These are phyloP conservation scores for Malthinus seriepunctatus DNA, from an alignment of 2,888 invertebrate species.

Conservation along the genomic window DNA sequence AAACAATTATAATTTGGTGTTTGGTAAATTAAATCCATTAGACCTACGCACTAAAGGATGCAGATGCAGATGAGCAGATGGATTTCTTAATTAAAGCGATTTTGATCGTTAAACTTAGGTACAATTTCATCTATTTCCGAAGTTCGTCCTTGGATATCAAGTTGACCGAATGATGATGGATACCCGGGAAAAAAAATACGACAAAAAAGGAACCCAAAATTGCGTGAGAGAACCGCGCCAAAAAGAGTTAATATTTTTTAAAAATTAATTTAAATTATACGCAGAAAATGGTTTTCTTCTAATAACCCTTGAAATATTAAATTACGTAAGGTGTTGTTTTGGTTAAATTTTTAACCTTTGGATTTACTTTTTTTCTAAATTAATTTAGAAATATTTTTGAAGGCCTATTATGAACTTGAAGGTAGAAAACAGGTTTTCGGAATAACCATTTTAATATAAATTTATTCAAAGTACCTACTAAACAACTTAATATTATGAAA, in stretches of 20 bases:
- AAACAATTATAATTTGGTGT: not conserved
- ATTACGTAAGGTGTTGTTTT: conserved; percentile 1
- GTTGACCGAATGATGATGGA: conserved; percentile 1
- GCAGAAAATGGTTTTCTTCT: not conserved
- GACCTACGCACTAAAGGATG: not conserved
- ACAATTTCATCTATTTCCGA: conserved; percentile 7
- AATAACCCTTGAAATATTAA: not conserved
- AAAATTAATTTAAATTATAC: not conserved
- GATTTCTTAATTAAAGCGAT: not conserved
- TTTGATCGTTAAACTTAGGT: conserved; percentile 4
- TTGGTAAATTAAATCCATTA: not conserved
- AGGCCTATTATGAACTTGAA: not conserved
- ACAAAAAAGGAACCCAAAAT: conserved; percentile 4
- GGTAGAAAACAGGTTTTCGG: conserved; percentile 1
- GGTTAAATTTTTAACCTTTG: not conserved
- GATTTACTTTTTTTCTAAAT: not conserved
- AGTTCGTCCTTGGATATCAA: conserved; percentile 1
- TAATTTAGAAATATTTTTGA: not conserved
- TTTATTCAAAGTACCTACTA: too few relatives aligned
- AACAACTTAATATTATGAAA: too few relatives aligned
- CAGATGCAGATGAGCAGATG: too few relatives aligned
- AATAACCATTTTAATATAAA: not conserved
- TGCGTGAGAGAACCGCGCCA: conserved; percentile 5
- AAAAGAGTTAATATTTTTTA: not conserved
- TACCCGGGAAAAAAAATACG: not conserved